Evolutionary conservation across 2,888 invertebrate species (phyloP).

Genomic region (Caenorhabditis sp.): DNA sequence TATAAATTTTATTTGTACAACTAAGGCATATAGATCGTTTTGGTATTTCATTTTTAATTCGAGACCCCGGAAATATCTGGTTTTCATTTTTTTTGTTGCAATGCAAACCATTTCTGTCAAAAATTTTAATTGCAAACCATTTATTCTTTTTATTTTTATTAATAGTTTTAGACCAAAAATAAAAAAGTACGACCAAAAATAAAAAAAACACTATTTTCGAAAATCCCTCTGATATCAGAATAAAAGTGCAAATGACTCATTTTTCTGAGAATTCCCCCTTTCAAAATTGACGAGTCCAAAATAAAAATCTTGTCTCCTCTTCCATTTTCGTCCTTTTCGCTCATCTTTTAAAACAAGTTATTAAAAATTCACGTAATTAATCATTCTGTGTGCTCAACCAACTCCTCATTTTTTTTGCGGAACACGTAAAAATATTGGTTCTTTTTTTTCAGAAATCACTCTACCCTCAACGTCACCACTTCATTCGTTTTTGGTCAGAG

Average conservation of each 20-base stretch:
- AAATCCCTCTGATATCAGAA: too few species aligned
- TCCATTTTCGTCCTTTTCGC: background rate
- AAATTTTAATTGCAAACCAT: too few species aligned
- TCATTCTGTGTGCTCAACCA: background rate
- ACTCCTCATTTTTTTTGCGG: background rate
- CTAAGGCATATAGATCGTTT: too few species aligned
- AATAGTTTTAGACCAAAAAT: too few species aligned
- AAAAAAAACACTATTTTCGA: background rate
- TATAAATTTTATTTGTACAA: background rate
- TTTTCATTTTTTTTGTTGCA: too few species aligned
- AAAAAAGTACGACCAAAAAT: too few species aligned
- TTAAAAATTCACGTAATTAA: background rate
- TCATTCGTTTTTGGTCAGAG: background rate
- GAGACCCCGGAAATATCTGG: too few species aligned
- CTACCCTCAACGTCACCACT: background rate
- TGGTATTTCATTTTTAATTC: too few species aligned
- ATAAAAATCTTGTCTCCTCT: background rate
- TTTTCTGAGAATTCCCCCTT: too few species aligned
- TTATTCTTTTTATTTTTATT: too few species aligned
- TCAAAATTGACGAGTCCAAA: background rate
- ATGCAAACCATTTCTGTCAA: too few species aligned
- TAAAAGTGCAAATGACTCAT: too few species aligned
- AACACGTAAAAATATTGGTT: background rate
- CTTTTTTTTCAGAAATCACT: background rate
- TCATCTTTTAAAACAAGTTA: background rate